Evolutionary conservation across 2,113 vertebrate genomes (phyloP), one percentile per base, ranked within the genome.

Genomic region (Grammomys dolichurus): DNA sequence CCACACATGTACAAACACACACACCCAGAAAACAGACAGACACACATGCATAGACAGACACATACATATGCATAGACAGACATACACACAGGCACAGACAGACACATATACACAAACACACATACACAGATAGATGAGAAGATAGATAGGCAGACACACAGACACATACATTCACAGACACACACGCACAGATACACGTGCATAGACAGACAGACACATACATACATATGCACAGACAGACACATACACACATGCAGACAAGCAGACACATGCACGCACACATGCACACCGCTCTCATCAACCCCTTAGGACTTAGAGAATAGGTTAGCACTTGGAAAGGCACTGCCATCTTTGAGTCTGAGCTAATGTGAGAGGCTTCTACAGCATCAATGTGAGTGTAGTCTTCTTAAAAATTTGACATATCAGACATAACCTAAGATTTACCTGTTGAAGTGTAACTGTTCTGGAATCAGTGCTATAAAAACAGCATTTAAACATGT

Each of bases 401-500:
- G 26, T 84, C 33, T 91, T 92, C 26, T 76, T 46, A 86, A 90
- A 81, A 89, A n/a, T 46, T 87, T 89, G n/a, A 76, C 19, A 4
- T 86, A 58, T 78, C 36, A 51, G 69, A 46, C 36, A 60, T 60
- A 40, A 31, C 78, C 63, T 92, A 60, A 19, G 65, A 72, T 3
- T 54, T 69, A 46, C 28, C 78, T 93, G 78, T 76, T 75, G 92
- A 90, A 82, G 16, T 89, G 19, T 75, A 36, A 28, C 48, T 36
- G 17, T 17, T 40, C 65, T 84, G 28, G 60, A 84, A 93, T 60
- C 51, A 3, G 1, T 84, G 22, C 9, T 33, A 58, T 48, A 33
- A 43, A 88, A 76, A 48, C 9, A 94, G 10, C 69, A 84, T 75
- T 91, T 84, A 9, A 36, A 46, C 69, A 63, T 85, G 8, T 28